Percentiles rank a stretch among this genome's conserved stretches.
Evolutionary conservation across 2,888 invertebrate species (phyloP).

Genomic region (Galerucella pusilla): DNA sequence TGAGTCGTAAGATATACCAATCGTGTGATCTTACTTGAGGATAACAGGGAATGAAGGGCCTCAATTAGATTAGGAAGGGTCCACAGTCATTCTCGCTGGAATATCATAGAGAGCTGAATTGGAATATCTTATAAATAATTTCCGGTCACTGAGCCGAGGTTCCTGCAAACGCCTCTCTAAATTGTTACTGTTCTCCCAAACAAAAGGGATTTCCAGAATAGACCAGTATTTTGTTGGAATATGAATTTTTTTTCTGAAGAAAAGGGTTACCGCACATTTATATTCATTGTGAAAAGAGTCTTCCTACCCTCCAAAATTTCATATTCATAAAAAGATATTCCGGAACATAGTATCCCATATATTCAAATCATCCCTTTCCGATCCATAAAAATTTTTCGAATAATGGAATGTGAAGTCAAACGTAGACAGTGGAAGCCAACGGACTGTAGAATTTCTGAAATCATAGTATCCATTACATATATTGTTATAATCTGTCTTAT

Average conservation of each 20-base stretch:
- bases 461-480: no score
- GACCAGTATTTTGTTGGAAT: constrained; percentile 16
- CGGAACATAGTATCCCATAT: not conserved
- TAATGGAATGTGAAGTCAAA: not conserved
- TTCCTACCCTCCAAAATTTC: constrained; percentile 17
- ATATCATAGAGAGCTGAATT: constrained; percentile 31
- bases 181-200: constrained; percentile 32
- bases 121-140: constrained; percentile 37
- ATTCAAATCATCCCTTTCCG: not conserved
- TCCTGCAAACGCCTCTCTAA: constrained; percentile 29
- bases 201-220: constrained; percentile 24
- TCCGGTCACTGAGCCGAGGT: constrained; percentile 32
- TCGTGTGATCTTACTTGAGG: constrained; percentile 27
- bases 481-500: no score
- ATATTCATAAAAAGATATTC: constrained; percentile 3
- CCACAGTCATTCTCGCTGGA: constrained; percentile 27
- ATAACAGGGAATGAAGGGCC: constrained; percentile 32
- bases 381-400: not conserved
- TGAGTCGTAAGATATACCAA: constrained; percentile 21
- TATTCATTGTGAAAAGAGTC: constrained; percentile 21
- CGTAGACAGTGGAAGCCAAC: no score
- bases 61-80: constrained; percentile 37
- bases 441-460: no score
- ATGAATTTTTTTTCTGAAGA: constrained; percentile 19
- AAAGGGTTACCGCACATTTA: constrained; percentile 23